phyloP scores from a whole-genome alignment of 2,888 invertebrate genomes.

The Clistopyga incitator region DNA sequence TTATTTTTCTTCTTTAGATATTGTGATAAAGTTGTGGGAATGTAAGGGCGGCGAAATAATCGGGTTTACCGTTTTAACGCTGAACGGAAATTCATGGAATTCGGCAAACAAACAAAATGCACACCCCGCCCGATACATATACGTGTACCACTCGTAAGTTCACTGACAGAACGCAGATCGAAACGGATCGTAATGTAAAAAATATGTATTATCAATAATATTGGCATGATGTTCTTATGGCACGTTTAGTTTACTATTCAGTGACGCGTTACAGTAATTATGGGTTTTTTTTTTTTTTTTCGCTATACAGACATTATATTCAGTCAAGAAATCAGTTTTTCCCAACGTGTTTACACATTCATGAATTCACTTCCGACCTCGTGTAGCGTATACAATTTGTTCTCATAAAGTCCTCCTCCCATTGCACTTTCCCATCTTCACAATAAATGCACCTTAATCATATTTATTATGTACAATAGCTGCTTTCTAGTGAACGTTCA shows the following conservation, averaged over 20 bases:
- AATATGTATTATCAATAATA: slow-evolving; percentile 82
- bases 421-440: slow-evolving; percentile 84
- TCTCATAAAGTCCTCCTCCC: slow-evolving; percentile 72
- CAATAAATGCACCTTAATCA: slow-evolving; percentile 83
- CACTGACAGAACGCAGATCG: slow-evolving; percentile 76
- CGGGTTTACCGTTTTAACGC: neutral
- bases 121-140: slow-evolving; percentile 49
- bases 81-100: slow-evolving; percentile 28
- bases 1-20: slow-evolving; percentile 50
- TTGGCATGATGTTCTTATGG: slow-evolving; percentile 84
- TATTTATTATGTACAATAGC: slow-evolving; percentile 74
- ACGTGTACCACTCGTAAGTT: slow-evolving; percentile 35
- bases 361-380: slow-evolving; percentile 62
- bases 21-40: slow-evolving; percentile 60
- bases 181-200: slow-evolving; percentile 79
- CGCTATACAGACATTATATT: slow-evolving; percentile 76
- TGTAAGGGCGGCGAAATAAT: slow-evolving; percentile 17
- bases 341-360: slow-evolving; percentile 65
- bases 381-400: slow-evolving; percentile 69
- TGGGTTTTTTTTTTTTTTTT: slow-evolving; percentile 69
- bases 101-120: slow-evolving; percentile 60
- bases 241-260: slow-evolving; percentile 82
- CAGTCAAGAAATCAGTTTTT: slow-evolving; percentile 73
- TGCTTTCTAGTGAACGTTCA: slow-evolving; percentile 67
- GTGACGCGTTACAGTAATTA: slow-evolving; percentile 76